Conservation (phyloP, 2,113 vertebrate genomes). For the Tympanuchus pallidicinctus region DNA sequence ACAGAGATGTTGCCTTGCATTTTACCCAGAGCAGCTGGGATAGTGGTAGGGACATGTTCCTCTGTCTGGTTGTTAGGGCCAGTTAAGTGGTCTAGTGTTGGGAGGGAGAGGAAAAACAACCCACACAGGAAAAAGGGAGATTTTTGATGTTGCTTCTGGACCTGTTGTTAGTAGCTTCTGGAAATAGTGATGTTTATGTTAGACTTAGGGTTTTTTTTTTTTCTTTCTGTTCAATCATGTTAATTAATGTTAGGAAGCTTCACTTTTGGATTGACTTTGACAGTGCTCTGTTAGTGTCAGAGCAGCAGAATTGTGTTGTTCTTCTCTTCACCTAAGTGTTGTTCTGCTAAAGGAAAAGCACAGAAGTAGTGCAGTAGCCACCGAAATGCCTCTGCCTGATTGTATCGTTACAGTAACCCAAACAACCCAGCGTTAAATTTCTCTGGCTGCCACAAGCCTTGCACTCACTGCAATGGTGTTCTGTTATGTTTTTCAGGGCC, state of each 20-base stretch:
- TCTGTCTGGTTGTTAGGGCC: background rate
- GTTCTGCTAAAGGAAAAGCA: background rate
- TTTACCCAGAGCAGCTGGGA: background rate
- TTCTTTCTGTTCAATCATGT: background rate
- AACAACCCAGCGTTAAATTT: constrained; percentile 21
- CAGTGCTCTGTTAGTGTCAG: background rate
- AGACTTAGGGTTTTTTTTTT: too few species aligned
- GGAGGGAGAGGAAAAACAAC: background rate
- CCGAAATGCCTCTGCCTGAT: background rate
- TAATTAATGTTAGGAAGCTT: background rate
- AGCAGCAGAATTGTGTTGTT: background rate
- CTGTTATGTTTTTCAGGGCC: constrained; percentile 81
- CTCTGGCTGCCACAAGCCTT: background rate
- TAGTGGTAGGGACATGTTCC: background rate
- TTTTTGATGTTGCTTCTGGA: background rate
- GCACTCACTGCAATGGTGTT: constrained; percentile 3
- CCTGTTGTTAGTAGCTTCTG: background rate
- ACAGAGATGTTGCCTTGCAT: background rate
- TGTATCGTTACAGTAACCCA: constrained; percentile 5
- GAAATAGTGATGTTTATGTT: background rate
- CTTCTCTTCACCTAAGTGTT: background rate
- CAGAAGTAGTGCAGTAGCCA: background rate
- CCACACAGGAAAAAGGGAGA: background rate
- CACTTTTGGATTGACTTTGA: background rate
- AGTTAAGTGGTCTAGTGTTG: background rate